These are phyloP conservation scores for Lepus americanus DNA, from an alignment of 2,113 vertebrate species.

Conservation along the genomic window DNA sequence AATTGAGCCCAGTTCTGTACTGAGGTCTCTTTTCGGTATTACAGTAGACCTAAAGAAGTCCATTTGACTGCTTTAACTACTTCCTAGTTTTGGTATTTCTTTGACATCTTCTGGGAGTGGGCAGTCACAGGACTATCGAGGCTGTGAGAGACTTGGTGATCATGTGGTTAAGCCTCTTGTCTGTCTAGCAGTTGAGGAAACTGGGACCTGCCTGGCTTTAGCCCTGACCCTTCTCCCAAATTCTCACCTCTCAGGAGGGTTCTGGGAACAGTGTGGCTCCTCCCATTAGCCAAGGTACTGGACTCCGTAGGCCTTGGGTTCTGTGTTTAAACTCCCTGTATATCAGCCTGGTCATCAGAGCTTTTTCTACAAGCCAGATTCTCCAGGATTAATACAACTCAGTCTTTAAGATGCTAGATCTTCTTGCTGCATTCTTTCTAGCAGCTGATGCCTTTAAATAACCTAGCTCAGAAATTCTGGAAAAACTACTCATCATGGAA, in stretches of 20 bases:
- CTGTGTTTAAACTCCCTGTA: not conserved
- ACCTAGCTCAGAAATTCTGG: conserved; percentile 53
- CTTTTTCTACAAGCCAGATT: not conserved
- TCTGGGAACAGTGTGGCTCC: not conserved
- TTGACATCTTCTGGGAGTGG: not conserved
- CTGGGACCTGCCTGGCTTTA: not conserved
- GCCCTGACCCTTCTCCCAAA: not conserved
- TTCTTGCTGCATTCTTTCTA: not conserved
- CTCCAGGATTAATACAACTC: conserved; percentile 48
- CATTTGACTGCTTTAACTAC: not conserved
- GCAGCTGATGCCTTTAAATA: conserved; percentile 72
- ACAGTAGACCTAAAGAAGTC: not conserved
- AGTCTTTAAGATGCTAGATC: not conserved
- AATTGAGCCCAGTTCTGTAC: not conserved
- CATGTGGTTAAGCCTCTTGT: not conserved
- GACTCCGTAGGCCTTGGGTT: not conserved
- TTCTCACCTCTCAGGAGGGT: not conserved
- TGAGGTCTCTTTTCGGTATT: not conserved
- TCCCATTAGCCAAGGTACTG: too few relatives aligned
- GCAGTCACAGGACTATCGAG: not conserved
- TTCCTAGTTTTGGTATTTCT: not conserved
- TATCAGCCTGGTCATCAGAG: not conserved
- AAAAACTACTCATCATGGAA: not conserved
- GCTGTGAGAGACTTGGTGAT: not conserved
- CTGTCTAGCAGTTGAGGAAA: not conserved